Evolutionary conservation across 2,113 vertebrate species (phyloP), one percentile per base, ranked within the genome.

Genomic region (Barnardius zonarius): DNA sequence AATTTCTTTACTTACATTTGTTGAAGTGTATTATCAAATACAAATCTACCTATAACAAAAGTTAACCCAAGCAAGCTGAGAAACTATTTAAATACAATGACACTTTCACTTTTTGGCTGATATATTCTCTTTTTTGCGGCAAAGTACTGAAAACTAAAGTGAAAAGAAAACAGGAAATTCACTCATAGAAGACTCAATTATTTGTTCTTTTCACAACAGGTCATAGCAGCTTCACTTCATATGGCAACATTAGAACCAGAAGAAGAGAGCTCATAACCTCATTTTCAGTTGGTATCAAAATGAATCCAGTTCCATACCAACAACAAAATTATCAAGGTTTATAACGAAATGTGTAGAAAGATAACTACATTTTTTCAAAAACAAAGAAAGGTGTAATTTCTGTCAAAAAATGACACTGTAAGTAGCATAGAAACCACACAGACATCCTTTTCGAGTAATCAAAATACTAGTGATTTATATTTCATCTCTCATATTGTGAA

Each of bases 21-120:
- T 33, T 83, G n/a, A 54, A 14, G 19, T 0, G 0, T 31, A 5
- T 25, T 46, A 30, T 14, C 49, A 54, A 79, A 66, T 25, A 31
- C 8, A 73, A 67, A n/a, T 10, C 17, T 9, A 62, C 7, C 48
- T 35, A 77, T 80, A 78, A 17, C 22, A 33, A 52, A 83, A 72
- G 46, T 7, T 44, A 64, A 78, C 10, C 6, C 46, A 80, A 75
- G 35, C 11, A 75, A 52, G 22, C 13, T n/a, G 25, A 51, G 49
- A 44, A 91, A 69, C 8, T 20, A 8, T 1, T 8, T 24, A 66
- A 27, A 16, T 49, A 30, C 8, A 49, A 4, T 1, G 5, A 13
- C 20, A 25, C 2, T 76, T 57, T 16, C 13, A 20, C 10, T 78
- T 46, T 35, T 52, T 30, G 10, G 18, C 13, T 9, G 22, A 37